Evolutionary conservation across 2,888 invertebrate genomes (phyloP), one percentile per base, ranked within the genome.

Genomic region (Hemicrepidius hirtus): DNA sequence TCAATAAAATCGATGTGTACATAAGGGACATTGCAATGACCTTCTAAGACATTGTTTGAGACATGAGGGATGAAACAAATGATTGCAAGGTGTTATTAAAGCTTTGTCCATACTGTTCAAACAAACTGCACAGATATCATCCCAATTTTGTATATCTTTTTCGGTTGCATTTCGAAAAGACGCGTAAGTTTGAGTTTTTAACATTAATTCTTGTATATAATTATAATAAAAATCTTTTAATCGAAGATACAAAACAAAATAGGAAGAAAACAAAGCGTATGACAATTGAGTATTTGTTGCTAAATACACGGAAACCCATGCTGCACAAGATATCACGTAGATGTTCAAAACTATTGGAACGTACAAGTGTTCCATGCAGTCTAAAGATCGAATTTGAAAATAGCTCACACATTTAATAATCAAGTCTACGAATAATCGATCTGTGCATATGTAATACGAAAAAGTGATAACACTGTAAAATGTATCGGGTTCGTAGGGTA

Each of bases 121-220:
- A 80, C 95, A 95, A 1, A 95, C 93, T 0, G 94, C 93, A 84
- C 95, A 95, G 6, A 94, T 92, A 79, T 95, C 94, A 77, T 94
- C 93, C 78, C 92, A 89, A 12, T 88, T 88, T 12, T 89, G 86
- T 40, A 95, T 87, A 77, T 94, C 94, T n/a, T 89, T 89, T 0
- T 84, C 75, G 1, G 91, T 91, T 21, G 94, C 95, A 10, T 88
- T 88, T 55, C 80, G 77, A 76, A 85, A 87, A 72, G 82, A 83
- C 0, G 80, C 79, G 53, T 82, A 85, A 4, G 82, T 83, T 67
- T 80, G 76, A 66, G 77, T 81, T 74, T 86, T 85, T 12, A 82
- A 68, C 24, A 79, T 60, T 57, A 85, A 75, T 24, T 81, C 73
- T 66, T 80, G 79, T 78, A 84, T 80, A 53, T 83, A 84, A 63